Percentiles rank a stretch among this genome's conserved stretches.
phyloP scores from a whole-genome alignment of 2,888 invertebrate genomes.

The Drosophila helvetica region DNA sequence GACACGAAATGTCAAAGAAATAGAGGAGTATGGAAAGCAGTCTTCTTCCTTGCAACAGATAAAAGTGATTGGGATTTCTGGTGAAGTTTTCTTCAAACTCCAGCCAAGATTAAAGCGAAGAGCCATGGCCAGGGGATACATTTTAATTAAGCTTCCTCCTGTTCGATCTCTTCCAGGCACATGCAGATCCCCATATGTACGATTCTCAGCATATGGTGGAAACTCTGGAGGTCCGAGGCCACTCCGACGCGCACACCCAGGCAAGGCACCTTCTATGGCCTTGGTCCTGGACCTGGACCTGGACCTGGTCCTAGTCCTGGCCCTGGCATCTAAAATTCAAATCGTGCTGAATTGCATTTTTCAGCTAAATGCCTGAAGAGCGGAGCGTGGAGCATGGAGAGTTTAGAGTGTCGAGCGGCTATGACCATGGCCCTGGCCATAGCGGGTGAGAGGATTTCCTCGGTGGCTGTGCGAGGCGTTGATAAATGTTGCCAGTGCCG shows the following conservation, averaged over 20 bases:
- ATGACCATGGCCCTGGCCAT: slow-evolving; percentile 25
- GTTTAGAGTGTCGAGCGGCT: too few relatives aligned
- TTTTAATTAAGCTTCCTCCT: too few relatives aligned
- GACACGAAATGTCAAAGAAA: neutral
- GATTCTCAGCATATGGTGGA: too few relatives aligned
- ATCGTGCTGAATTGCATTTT: slow-evolving; percentile 77
- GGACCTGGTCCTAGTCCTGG: slow-evolving; percentile 2
- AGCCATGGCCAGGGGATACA: too few relatives aligned
- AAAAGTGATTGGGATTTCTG: too few relatives aligned
- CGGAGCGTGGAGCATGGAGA: neutral
- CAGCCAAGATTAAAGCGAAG: too few relatives aligned
- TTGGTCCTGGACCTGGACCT: neutral
- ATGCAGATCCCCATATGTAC: too few relatives aligned
- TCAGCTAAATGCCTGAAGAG: slow-evolving; percentile 47
- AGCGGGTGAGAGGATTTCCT: slow-evolving; percentile 15
- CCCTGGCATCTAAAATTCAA: slow-evolving; percentile 60
- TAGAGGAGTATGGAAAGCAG: too few relatives aligned
- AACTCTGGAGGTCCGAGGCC: too few relatives aligned
- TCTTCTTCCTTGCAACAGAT: too few relatives aligned
- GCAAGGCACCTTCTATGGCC: neutral
- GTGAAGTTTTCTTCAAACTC: too few relatives aligned
- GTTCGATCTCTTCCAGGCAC: too few relatives aligned
- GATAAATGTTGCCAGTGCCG: slow-evolving; percentile 67
- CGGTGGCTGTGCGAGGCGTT: slow-evolving; percentile 60
- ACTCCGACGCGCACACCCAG: slow-evolving; percentile 18